phyloP scores from a whole-genome alignment of 1,140 invertebrate genomes.

The Adelges cooleyi region DNA sequence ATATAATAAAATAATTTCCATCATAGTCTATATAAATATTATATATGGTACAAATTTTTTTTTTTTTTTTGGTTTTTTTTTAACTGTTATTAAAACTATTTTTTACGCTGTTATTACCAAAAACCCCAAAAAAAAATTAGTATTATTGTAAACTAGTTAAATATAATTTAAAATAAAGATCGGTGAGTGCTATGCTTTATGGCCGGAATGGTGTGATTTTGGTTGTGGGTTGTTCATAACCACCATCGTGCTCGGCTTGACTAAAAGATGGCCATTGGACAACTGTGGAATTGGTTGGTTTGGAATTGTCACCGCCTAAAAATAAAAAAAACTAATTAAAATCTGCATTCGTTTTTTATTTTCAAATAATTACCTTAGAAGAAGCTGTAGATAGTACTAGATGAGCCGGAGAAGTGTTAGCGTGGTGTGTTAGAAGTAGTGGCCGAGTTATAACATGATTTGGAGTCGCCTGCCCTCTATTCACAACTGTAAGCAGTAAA shows the following conservation, averaged over 20 bases:
- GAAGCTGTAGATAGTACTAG: conserved; percentile 25
- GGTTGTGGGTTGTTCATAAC: conserved; percentile 24
- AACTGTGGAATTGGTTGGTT: conserved; percentile 14
- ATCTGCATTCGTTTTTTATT: no score
- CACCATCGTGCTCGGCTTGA: conserved; percentile 22
- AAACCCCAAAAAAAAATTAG: conserved; percentile 26
- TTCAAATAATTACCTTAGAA: conserved; percentile 9
- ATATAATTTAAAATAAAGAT: conserved; percentile 22
- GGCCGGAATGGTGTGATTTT: conserved; percentile 24
- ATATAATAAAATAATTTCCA: conserved; percentile 28
- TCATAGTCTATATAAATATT: conserved; percentile 26
- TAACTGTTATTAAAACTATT: conserved; percentile 28
- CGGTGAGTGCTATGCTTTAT: conserved; percentile 23
- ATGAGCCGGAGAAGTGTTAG: conserved; percentile 25
- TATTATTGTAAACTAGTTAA: conserved; percentile 27
- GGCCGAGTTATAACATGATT: conserved; percentile 24
- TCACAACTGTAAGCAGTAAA: conserved; percentile 23
- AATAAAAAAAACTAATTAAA: not conserved
- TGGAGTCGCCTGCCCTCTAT: conserved; percentile 20
- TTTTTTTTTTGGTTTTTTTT: conserved; percentile 17
- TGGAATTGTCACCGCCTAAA: conserved; percentile 20
- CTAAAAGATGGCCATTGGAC: conserved; percentile 24
- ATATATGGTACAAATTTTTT: conserved; percentile 23
- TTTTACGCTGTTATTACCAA: conserved; percentile 28
- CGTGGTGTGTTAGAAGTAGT: conserved; percentile 18